A percentile compares a stretch with the other conserved stretches of the same genome.
Evolutionary conservation across 1,140 invertebrate genomes (phyloP).

Genomic region (Sarcophaga peregrina): DNA sequence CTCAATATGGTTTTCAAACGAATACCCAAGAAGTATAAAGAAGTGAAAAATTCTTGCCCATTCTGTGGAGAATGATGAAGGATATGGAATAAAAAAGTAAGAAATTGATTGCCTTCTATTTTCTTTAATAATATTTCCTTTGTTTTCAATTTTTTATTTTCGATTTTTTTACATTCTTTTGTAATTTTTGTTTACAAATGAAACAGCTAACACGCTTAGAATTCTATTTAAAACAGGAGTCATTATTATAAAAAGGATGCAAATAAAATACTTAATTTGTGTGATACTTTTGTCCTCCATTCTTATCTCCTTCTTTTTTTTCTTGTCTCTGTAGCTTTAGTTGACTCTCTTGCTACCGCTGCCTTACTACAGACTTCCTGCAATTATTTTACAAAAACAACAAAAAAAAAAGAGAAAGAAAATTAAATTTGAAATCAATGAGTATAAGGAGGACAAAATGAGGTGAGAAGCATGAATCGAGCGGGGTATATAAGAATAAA

Average conservation of each 20-base stretch:
- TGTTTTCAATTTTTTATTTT: background rate
- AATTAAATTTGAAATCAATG: too few relatives aligned
- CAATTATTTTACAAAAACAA: too few relatives aligned
- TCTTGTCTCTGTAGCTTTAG: background rate
- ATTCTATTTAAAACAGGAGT: background rate
- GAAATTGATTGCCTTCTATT: background rate
- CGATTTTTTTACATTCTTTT: too few relatives aligned
- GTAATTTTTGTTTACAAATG: too few relatives aligned
- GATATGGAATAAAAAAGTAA: background rate
- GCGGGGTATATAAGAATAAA: too few relatives aligned
- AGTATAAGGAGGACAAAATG: too few relatives aligned
- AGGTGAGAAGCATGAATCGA: too few relatives aligned
- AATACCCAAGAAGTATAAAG: too few relatives aligned
- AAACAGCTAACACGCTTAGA: background rate
- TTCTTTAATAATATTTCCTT: background rate
- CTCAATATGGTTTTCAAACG: too few relatives aligned
- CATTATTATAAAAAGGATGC: background rate
- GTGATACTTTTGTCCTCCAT: background rate
- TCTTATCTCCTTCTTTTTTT: background rate
- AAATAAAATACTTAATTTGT: slow-evolving; percentile 26
- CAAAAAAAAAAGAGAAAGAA: too few relatives aligned
- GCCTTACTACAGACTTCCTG: background rate
- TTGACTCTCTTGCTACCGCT: background rate
- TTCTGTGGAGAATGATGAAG: too few relatives aligned
- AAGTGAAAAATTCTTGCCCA: too few relatives aligned